phyloP scores from a whole-genome alignment of 2,888 invertebrate species.

The Clunio marinus region DNA sequence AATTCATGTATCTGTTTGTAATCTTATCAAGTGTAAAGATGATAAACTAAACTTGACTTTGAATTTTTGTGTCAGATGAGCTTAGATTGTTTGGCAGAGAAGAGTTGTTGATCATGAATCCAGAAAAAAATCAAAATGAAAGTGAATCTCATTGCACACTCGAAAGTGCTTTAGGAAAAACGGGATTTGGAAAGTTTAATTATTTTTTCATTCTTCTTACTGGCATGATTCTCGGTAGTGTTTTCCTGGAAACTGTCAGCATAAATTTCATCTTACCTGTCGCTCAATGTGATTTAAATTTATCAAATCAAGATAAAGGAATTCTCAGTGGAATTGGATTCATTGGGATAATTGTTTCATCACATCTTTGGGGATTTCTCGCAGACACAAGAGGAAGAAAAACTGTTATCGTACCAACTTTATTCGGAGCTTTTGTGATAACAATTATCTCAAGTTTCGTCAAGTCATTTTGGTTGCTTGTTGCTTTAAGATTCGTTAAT shows the following conservation, averaged over 20 bases:
- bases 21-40: no score
- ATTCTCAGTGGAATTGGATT: constrained; percentile 48
- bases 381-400: constrained; percentile 56
- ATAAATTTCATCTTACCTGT: constrained; percentile 55
- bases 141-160: background rate
- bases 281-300: constrained; percentile 51
- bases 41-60: no score
- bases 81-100: no score
- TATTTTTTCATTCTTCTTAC: constrained; percentile 51
- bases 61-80: no score
- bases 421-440: constrained; percentile 52
- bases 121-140: no score
- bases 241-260: constrained; percentile 51
- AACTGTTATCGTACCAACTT: constrained; percentile 52
- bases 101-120: no score
- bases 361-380: constrained; percentile 58
- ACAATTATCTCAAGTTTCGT: constrained; percentile 55
- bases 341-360: constrained; percentile 55
- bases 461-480: constrained; percentile 54
- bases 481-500: constrained; percentile 53
- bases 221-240: constrained; percentile 54
- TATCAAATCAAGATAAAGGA: constrained; percentile 49
- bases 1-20: no score
- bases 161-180: constrained; percentile 12
- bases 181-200: constrained; percentile 56